Conservation (phyloP, 2,797 vertebrate species). For the Monodelphis domestica region DNA sequence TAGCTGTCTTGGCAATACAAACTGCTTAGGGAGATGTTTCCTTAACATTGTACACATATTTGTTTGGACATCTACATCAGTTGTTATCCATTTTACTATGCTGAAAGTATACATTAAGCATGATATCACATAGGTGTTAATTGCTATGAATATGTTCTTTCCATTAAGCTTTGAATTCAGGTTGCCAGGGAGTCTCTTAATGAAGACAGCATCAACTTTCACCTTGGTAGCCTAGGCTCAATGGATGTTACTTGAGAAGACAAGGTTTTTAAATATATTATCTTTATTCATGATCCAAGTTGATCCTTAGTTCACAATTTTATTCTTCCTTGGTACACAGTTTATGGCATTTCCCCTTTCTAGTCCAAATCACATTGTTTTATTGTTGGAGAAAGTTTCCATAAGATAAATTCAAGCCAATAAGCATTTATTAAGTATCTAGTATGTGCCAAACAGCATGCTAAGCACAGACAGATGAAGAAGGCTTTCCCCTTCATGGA, state of each 20-base stretch:
- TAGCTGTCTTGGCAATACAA: background rate
- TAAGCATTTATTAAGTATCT: conserved; percentile 10
- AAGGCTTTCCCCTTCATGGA: background rate
- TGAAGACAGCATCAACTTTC: background rate
- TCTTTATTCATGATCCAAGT: background rate
- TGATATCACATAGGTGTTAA: background rate
- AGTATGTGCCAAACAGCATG: background rate
- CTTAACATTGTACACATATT: background rate
- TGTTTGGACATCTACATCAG: background rate
- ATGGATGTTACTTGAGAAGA: background rate
- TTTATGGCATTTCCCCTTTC: background rate
- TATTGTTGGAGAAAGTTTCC: background rate
- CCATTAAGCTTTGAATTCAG: background rate
- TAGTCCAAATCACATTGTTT: background rate
- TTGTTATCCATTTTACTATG: background rate
- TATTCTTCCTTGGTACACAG: background rate
- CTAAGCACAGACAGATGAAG: background rate
- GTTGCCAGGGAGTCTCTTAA: background rate
- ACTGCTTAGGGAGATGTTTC: background rate
- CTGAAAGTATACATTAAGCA: background rate
- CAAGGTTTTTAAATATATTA: background rate
- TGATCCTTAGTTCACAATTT: no score
- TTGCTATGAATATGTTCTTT: background rate
- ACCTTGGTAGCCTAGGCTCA: background rate
- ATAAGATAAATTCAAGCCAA: background rate